These are phyloP conservation scores for Chrysolina americana DNA, from an alignment of 2,888 invertebrate species.

Conservation along the genomic window DNA sequence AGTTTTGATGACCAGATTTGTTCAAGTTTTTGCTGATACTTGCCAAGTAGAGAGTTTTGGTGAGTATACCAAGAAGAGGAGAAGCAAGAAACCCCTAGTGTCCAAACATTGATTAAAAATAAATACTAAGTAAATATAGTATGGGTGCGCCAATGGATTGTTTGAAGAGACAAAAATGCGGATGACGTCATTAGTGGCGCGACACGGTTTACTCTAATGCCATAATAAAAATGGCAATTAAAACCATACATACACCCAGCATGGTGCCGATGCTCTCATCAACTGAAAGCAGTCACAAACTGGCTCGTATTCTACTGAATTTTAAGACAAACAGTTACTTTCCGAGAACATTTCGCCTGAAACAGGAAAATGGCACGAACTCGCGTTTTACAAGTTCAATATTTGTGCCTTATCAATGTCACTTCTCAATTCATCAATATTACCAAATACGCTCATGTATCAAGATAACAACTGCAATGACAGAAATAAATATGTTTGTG, in stretches of 20 bases:
- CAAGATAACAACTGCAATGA: background rate
- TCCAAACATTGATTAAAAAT: too few relatives aligned
- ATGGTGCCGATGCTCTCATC: slow-evolving; percentile 13
- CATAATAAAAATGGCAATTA: slow-evolving; percentile 22
- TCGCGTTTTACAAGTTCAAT: slow-evolving; percentile 6
- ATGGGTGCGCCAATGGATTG: background rate
- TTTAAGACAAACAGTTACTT: background rate
- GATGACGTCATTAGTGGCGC: slow-evolving; percentile 4
- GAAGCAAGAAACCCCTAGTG: too few relatives aligned
- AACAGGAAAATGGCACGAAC: background rate
- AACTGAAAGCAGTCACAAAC: background rate
- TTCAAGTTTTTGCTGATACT: too few relatives aligned
- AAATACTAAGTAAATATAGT: too few relatives aligned
- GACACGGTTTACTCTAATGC: slow-evolving; percentile 9
- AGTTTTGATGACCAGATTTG: too few relatives aligned
- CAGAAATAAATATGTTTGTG: background rate
- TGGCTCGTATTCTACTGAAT: background rate
- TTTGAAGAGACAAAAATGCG: background rate
- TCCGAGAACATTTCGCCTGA: background rate
- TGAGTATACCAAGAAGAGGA: too few relatives aligned
- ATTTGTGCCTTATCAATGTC: background rate
- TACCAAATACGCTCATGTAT: background rate
- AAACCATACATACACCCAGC: slow-evolving; percentile 6
- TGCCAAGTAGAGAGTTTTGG: too few relatives aligned
- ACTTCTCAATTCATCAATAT: background rate